A percentile compares a stretch with the other conserved stretches of the same genome.
phyloP scores from a whole-genome alignment of 2,113 vertebrate genomes.

The Thomomys bottae region DNA sequence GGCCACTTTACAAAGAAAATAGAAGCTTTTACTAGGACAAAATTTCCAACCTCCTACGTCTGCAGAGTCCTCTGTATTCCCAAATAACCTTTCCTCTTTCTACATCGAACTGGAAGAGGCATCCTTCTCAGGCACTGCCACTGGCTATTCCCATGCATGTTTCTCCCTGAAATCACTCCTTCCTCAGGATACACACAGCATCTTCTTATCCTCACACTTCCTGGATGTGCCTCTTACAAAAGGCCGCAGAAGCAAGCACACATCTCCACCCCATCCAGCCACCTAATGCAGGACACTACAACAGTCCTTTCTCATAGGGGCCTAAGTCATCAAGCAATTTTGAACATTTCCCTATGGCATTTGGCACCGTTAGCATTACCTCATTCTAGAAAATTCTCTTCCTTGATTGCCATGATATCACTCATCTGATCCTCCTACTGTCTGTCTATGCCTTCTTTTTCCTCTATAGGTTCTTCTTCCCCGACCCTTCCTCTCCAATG shows the following conservation, averaged over 20 bases:
- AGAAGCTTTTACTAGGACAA: constrained; percentile 40
- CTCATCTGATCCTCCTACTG: background rate
- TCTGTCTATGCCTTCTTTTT: background rate
- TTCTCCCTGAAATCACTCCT: background rate
- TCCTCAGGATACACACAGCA: background rate
- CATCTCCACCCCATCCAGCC: background rate
- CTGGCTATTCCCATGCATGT: background rate
- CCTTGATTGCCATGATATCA: background rate
- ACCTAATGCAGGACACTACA: background rate
- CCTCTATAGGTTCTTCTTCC: background rate
- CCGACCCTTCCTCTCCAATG: background rate
- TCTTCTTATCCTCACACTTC: background rate
- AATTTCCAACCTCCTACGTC: background rate
- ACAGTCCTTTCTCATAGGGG: background rate
- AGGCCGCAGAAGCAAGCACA: background rate
- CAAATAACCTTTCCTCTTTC: background rate
- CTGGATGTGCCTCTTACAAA: background rate
- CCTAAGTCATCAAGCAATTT: background rate
- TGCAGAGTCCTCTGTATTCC: background rate
- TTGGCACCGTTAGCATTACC: background rate
- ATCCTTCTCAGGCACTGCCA: background rate
- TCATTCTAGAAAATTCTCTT: background rate
- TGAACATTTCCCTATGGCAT: background rate
- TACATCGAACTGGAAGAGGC: background rate
- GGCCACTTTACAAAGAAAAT: constrained; percentile 44